Base-by-base conservation (phyloP, 2,113 vertebrate genomes). In the Amazona guildingii region DNA sequence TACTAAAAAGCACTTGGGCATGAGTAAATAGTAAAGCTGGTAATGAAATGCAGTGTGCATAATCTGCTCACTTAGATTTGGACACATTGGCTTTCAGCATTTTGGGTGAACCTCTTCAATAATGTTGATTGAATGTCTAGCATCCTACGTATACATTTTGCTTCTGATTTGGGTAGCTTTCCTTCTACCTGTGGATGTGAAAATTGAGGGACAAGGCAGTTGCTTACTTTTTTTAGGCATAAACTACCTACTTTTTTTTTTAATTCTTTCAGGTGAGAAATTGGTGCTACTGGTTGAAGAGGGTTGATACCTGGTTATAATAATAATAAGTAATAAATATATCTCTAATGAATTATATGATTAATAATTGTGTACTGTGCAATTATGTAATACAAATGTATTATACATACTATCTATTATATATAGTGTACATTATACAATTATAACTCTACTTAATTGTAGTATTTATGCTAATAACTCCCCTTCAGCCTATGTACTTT, bases 301-400 rank as follows among this genome's bases (percentile, higher is more conserved):
- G 15, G 29, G 74, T 41, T 8, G 7, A 67, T 92, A n/a, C 39
- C 13, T 75, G 31, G 8, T 6, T 77, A 61, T 85, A 75, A 46
- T 49, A 81, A 57, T 48, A 88, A 75, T 28, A 41, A 54, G 11
- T 37, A 74, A 81, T 75, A 86, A 78, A 91, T 91, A 95, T 80
- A 67, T 11, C 3, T 70, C 7, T 67, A 78, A 87, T 49, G 0
- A 81, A 44, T 75, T 82, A 18, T 69, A 20, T 63, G 13, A 49
- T 84, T 4, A 6, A 63, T 77, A 94, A 62, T 78, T 63, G 33
- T 49, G 11, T 70, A 59, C 49, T 41, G 12, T 84, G 52, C 49
- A 85, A 95, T 83, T 94, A 21, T 12, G n/a, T 51, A 57, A 82
- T 63, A 41, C 7, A 78, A 75, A n/a, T 64, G 4, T 18, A 62